Base-by-base conservation (phyloP, 2,113 vertebrate genomes). In the Antigone vipio region DNA sequence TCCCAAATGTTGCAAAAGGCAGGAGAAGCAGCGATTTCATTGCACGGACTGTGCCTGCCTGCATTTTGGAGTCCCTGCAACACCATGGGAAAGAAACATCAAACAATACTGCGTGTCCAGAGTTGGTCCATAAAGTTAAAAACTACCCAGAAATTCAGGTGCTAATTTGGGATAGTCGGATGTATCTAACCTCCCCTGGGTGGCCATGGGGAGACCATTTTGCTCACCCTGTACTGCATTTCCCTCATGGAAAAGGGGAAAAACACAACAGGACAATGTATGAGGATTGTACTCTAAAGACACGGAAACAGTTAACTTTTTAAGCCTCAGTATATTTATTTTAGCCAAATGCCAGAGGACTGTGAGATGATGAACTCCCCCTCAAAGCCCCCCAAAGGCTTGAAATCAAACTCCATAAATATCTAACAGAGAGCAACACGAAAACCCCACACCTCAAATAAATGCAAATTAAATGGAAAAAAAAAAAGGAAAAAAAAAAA, bases 1-100 rank as follows among this genome's bases (percentile, higher is more conserved):
- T 2, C 27, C 13, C 27, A 80, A 66, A 66, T 0, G 0, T 20
- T 77, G 40, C 40, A 81, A 87, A 80, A 77, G 15, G n/a, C 10
- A 23, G 62, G 8, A 72, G 34, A 47, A 74, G 12, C 22, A 35
- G 3, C 12, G 21, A 9, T 50, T 81, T 59, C 20, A 29, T 6
- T 19, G 6, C 32, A 56, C 0, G 1, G 30, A 24, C 14, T 55
- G 11, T 5, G 5, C 15, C n/a, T 1, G 1, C 5, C 38, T 74
- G 9, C 8, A 12, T 24, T 69, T 32, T 3, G 1, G 68, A 45
- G 24, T 29, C 42, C 21, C 26, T 15, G 5, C 26, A 71, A 45
- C 47, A 49, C 14, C 15, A 23, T 15, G 11, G 24, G 35, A 67
- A 78, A 22, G 19, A 60, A 83, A 72, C 45, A 72, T 15, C 0